Base-by-base conservation (phyloP, 1,140 invertebrate genomes). In the Ylistrum balloti region DNA sequence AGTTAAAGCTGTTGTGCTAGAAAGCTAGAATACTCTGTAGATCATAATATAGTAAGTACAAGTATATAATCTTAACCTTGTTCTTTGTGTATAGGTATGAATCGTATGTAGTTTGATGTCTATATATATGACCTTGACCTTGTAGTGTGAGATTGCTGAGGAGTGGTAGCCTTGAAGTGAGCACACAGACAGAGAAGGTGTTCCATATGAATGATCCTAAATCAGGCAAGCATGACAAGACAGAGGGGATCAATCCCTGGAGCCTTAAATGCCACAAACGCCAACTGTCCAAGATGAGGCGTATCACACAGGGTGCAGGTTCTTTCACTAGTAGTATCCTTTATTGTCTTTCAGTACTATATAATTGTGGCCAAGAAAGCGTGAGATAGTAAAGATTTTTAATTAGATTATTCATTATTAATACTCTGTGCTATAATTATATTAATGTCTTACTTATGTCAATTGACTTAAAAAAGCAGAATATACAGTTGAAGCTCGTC, bases 191-290 rank as follows among this genome's bases (percentile, higher is more conserved):
- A 90, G 95, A 94, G 32, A 95, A 94, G 87, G 94, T 94, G 56
- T 95, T 93, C 87, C 92, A 94, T 88, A 91, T 95, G 15, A 93
- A 95, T 86, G 95, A 95, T 90, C 90, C 88, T 10, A 94, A 90
- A 56, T 91, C 48, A 86, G 92, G 89, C 22, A 88, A 86, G 86
- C 89, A 85, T 28, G 86, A 91, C 33, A 93, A 91, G 85, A 91
- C 92, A 11, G 90, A 90, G 22, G 90, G 93, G 35, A 94, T 96
- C 35, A 97, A 97, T 94, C 97, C 97, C 34, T 97, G 97, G 97
- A 96, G 97, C 85, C 93, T 97, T 32, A 96, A 96, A 91, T 97
- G 97, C 94, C 97, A 97, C 93, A 96, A 96, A 91, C 95, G 96
- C 90, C 95, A 97, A 33, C 91, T 97, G 87, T 93, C 95, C n/a